These are phyloP conservation scores for Mya arenaria DNA, from an alignment of 1,140 invertebrate species.

Conservation along the genomic window DNA sequence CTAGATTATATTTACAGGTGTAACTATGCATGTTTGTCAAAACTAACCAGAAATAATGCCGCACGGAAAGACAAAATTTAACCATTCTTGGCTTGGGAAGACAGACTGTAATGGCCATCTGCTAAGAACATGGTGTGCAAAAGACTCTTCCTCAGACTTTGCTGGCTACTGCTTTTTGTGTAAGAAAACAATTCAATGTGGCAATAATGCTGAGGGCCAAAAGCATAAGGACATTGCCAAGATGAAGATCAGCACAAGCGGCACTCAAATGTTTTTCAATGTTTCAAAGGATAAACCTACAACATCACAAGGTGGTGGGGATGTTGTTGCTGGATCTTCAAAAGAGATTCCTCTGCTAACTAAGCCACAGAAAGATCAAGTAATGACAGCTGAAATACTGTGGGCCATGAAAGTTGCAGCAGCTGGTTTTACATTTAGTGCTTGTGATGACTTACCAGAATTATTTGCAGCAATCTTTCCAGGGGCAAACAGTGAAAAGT, in stretches of 20 bases:
- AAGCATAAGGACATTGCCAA: not conserved
- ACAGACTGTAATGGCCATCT: constrained; percentile 3
- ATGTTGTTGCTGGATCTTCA: constrained; percentile 2
- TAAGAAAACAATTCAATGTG: constrained; percentile 11
- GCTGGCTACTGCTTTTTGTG: constrained; percentile 12
- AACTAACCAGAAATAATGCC: not conserved
- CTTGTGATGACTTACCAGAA: constrained; percentile 9
- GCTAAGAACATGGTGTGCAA: constrained; percentile 3
- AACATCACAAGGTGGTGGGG: not conserved
- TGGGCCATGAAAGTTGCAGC: constrained; percentile 3
- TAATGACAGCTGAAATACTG: constrained; percentile 19
- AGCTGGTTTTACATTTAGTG: constrained; percentile 17
- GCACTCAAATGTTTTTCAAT: constrained; percentile 13
- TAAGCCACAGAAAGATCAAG: constrained; percentile 15
- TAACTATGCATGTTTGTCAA: not conserved
- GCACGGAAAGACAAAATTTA: not conserved
- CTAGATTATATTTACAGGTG: too few relatives aligned
- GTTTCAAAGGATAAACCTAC: not conserved
- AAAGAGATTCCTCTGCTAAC: not conserved
- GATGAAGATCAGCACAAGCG: not conserved
- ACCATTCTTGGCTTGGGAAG: not conserved
- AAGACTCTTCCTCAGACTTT: constrained; percentile 10
- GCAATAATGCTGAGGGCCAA: not conserved
- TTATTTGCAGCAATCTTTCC: constrained; percentile 23
- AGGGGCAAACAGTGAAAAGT: constrained; percentile 9